These are phyloP conservation scores for Phyllostomus hastatus DNA, from an alignment of 2,113 vertebrate species.

Conservation along the genomic window DNA sequence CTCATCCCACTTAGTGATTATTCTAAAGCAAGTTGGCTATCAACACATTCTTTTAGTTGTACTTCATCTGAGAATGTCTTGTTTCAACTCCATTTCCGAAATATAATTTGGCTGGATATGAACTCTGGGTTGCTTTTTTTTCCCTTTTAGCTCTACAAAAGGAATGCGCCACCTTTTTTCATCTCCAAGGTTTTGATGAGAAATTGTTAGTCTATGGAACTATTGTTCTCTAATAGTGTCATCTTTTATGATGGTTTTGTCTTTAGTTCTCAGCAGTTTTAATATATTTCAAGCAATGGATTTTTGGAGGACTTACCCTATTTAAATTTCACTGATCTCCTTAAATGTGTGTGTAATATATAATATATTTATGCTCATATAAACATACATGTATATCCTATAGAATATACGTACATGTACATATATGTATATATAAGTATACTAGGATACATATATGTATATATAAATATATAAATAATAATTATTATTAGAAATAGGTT, in stretches of 20 bases:
- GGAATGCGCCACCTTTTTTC: too few species aligned
- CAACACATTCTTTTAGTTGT: background rate
- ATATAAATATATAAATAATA: background rate
- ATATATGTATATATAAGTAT: background rate
- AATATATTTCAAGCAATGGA: background rate
- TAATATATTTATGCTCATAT: too few species aligned
- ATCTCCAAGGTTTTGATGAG: background rate
- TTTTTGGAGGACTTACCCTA: background rate
- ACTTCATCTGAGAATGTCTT: background rate
- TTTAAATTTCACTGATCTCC: background rate
- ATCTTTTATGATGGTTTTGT: background rate
- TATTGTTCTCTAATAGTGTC: background rate
- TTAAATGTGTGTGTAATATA: background rate
- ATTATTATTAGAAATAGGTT: background rate
- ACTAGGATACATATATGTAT: background rate
- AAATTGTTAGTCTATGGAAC: background rate
- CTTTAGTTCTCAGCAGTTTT: background rate
- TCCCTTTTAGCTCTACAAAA: background rate
- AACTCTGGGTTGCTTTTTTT: background rate
- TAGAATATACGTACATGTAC: too few species aligned
- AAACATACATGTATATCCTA: too few species aligned
- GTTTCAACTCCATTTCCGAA: background rate
- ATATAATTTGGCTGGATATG: background rate
- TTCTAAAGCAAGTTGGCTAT: background rate
- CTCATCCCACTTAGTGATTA: background rate